Conservation (phyloP, 2,888 invertebrate genomes). For the Thera britannica region DNA sequence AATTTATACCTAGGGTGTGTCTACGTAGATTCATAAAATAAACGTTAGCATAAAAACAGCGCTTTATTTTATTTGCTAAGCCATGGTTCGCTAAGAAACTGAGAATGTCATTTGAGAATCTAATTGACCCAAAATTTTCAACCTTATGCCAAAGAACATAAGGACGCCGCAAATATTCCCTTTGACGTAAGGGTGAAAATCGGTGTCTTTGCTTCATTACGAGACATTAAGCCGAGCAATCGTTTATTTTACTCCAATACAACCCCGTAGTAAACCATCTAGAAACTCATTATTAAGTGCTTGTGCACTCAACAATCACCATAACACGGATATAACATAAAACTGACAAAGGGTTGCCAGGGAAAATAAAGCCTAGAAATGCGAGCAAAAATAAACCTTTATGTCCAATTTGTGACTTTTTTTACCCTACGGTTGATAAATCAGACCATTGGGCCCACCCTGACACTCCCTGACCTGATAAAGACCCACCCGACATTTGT, state of each 20-base stretch:
- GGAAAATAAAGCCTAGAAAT: conserved; percentile 32
- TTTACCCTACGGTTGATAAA: conserved; percentile 66
- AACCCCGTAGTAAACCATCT: conserved; percentile 25
- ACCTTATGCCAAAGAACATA: background rate
- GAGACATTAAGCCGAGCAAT: conserved; percentile 6
- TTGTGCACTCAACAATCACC: conserved; percentile 43
- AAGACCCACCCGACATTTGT: conserved; percentile 70
- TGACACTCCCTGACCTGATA: conserved; percentile 70
- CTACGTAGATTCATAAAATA: background rate
- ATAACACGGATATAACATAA: conserved; percentile 40
- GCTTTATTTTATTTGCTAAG: background rate
- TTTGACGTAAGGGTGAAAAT: background rate
- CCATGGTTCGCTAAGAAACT: background rate
- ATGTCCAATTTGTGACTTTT: conserved; percentile 63
- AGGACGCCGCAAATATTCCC: background rate
- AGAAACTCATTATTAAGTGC: conserved; percentile 39
- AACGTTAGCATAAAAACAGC: background rate
- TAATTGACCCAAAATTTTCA: background rate
- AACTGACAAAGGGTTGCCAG: conserved; percentile 41
- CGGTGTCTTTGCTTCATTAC: background rate
- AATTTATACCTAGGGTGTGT: background rate
- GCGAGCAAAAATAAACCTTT: conserved; percentile 51
- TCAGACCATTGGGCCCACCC: conserved; percentile 68
- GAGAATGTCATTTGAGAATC: background rate
- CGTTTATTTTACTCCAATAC: conserved; percentile 12